Base-by-base conservation (phyloP, 2,113 vertebrate species). In the Lophochroa leadbeateri region DNA sequence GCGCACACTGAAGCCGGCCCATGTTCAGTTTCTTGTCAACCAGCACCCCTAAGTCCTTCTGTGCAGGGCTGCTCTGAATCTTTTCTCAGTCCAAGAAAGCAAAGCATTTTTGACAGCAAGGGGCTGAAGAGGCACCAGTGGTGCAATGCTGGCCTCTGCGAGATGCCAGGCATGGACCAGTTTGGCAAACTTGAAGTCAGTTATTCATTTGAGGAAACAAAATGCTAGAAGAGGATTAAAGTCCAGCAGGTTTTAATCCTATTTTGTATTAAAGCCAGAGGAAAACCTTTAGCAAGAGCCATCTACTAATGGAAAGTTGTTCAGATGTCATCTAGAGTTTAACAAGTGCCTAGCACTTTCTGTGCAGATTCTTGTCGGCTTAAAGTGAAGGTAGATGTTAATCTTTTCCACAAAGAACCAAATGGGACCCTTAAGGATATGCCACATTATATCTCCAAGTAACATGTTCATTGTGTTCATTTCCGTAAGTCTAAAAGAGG, bases 61-160 rank as follows among this genome's bases (percentile, higher is more conserved):
- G 5, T 21, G 4, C 19, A 21, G 33, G 55, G 33, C 33, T 58
- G 55, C 33, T 23, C 33, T n/a, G 12, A 58, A n/a, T 7, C 33
- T n/a, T 6, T n/a, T 58, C 33, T 58, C 55, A n/a, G 55, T 5
- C 33, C 17, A 79, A 63, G 37, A 28, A 64, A 93, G 18, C 10
- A 4, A 67, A 74, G 31, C 4, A 27, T 52, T 89, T 89, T 44
- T 64, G 61, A 55, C 29, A 70, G 68, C 4, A 76, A 58, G 20
- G 8, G 15, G 29, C 17, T 78, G n/a, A 86, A 61, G 44, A 57
- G 2, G 12, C 11, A 80, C 23, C 31, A 37, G 35, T 8, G 13
- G 7, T 2, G 0, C 19, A 83, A 46, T 1, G 2, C 4, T 2
- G 3, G 43, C 13, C n/a, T 79, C 49, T 29, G 55, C 1, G 0